Evolutionary conservation across 2,113 vertebrate genomes (phyloP).

Genomic region (Eulemur macaco): DNA sequence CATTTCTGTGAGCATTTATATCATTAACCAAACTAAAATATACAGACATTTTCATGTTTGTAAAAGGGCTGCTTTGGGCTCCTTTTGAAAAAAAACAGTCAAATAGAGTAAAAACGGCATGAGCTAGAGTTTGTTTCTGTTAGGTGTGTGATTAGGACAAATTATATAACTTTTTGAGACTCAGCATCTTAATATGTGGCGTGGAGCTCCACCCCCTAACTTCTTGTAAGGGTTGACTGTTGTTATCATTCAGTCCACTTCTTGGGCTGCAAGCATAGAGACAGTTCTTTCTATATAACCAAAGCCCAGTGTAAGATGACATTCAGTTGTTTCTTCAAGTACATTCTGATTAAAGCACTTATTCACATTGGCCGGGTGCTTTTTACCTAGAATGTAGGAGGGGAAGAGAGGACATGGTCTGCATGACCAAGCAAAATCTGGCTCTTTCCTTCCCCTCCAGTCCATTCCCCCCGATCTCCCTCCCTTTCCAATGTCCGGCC

Average conservation of each 20-base stretch:
- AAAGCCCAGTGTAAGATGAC: not conserved
- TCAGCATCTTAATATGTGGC: not conserved
- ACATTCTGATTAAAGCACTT: not conserved
- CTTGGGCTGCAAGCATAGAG: not conserved
- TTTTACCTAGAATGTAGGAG: not conserved
- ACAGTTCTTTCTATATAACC: not conserved
- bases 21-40: not conserved
- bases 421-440: not conserved
- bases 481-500: not conserved
- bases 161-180: not conserved
- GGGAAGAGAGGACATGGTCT: not conserved
- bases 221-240: not conserved
- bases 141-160: not conserved
- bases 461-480: not conserved
- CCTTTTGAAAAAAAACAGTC: not conserved
- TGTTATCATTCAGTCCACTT: not conserved
- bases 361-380: not conserved
- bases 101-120: not conserved
- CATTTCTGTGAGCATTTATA: not conserved
- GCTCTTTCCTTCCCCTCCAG: not conserved
- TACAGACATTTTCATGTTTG: not conserved
- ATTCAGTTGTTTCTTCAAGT: not conserved
- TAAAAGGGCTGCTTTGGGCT: not conserved
- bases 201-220: not conserved
- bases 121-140: not conserved